phyloP scores from a whole-genome alignment of 2,888 invertebrate species.

The Lissonota sp. region DNA sequence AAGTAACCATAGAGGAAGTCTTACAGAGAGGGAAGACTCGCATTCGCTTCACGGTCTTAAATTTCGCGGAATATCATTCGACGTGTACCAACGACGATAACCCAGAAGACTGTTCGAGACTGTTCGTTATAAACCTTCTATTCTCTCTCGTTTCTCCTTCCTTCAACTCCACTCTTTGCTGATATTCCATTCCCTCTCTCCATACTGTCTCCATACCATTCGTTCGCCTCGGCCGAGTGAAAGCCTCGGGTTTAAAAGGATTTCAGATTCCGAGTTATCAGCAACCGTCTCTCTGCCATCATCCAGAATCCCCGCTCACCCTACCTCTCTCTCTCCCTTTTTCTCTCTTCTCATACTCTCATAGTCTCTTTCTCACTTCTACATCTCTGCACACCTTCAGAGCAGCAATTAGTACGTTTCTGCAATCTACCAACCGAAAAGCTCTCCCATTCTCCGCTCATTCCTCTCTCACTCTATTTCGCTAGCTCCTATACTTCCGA shows the following conservation, averaged over 20 bases:
- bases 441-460: constrained; percentile 25
- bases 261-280: constrained; percentile 62
- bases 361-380: constrained; percentile 21
- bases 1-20: constrained; percentile 37
- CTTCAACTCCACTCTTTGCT: neutral
- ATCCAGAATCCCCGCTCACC: constrained; percentile 4
- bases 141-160: constrained; percentile 10
- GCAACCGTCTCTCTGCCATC: constrained; percentile 27
- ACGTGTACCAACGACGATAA: constrained; percentile 18
- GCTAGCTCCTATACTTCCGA: neutral
- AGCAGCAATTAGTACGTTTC: constrained; percentile 63
- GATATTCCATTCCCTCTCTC: neutral
- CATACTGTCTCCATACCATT: neutral
- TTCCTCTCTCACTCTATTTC: constrained; percentile 9
- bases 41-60: constrained; percentile 48
- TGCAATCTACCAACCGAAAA: constrained; percentile 61
- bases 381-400: constrained; percentile 51
- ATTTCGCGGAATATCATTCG: constrained; percentile 61
- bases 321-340: constrained; percentile 5
- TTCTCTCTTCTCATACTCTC: constrained; percentile 14
- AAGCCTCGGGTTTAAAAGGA: constrained; percentile 61
- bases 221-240: constrained; percentile 48
- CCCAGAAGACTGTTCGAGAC: constrained; percentile 59
- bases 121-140: constrained; percentile 58
- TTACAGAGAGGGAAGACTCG: constrained; percentile 25